These are phyloP conservation scores for Microcebus jonahi DNA, from an alignment of 2,113 vertebrate genomes.

Conservation along the genomic window DNA sequence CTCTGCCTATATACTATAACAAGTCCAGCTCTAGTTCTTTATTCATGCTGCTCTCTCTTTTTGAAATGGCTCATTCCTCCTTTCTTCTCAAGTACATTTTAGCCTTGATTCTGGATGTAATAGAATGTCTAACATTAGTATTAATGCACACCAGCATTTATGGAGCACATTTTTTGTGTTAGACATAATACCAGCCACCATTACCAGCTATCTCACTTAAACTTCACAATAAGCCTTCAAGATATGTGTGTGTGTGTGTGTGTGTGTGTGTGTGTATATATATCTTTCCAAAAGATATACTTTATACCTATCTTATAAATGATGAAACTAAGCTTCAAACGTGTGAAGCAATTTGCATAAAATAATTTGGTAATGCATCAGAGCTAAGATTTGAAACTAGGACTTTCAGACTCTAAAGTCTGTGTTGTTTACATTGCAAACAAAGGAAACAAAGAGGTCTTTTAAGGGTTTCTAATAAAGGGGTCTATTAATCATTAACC, in stretches of 20 bases:
- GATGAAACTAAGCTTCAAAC: background rate
- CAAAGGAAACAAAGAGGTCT: background rate
- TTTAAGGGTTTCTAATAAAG: background rate
- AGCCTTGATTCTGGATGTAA: background rate
- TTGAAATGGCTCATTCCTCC: background rate
- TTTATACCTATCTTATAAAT: background rate
- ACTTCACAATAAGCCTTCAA: background rate
- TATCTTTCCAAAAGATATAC: background rate
- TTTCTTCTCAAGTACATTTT: constrained; percentile 22
- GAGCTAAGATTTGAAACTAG: background rate
- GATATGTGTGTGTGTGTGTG: background rate
- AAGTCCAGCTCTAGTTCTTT: background rate
- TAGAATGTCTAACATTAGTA: background rate
- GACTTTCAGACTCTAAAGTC: background rate
- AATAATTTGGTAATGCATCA: constrained; percentile 13
- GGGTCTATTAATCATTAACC: background rate
- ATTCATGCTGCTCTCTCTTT: background rate
- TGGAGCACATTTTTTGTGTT: background rate
- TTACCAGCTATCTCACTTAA: background rate
- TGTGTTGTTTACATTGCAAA: background rate
- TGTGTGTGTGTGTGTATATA: no score
- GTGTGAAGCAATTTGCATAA: constrained; percentile 1
- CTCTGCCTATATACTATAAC: background rate
- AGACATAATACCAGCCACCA: background rate
- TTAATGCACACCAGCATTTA: background rate